A percentile compares a stretch with the other conserved stretches of the same genome.
These are phyloP conservation scores for Mesocricetus auratus DNA, from an alignment of 2,113 vertebrate species.

Conservation along the genomic window DNA sequence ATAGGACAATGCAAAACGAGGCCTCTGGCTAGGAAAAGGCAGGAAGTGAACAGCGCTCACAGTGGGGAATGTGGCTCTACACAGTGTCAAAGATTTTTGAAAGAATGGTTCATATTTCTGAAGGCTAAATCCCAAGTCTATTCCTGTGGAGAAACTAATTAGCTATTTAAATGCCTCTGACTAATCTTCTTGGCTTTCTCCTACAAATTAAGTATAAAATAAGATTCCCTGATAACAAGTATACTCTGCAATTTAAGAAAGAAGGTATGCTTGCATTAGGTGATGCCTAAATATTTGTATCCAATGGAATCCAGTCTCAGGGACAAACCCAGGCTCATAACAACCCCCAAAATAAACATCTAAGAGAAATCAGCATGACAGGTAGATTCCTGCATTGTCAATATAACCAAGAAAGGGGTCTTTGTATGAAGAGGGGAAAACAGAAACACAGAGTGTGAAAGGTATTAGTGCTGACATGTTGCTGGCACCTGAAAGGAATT, in stretches of 20 bases:
- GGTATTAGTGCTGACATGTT: slow-evolving; percentile 1
- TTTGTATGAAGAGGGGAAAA: slow-evolving; percentile 53
- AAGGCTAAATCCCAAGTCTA: slow-evolving; percentile 72
- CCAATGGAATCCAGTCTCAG: slow-evolving; percentile 63
- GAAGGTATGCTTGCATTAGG: slow-evolving; percentile 57
- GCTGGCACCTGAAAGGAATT: slow-evolving; percentile 68
- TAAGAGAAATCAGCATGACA: slow-evolving; percentile 64
- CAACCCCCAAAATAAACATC: slow-evolving; percentile 14
- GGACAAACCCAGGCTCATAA: slow-evolving; percentile 19
- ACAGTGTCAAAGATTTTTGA: slow-evolving; percentile 40
- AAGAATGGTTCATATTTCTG: slow-evolving; percentile 64
- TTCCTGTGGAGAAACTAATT: slow-evolving; percentile 85
- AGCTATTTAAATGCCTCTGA: slow-evolving; percentile 84
- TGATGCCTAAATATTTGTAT: slow-evolving; percentile 73
- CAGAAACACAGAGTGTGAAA: neutral
- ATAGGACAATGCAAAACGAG: neutral
- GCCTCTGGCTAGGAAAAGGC: slow-evolving; percentile 43
- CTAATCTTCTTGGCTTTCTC: slow-evolving; percentile 85
- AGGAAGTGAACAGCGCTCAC: neutral
- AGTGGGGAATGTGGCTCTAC: neutral
- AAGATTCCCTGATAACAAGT: slow-evolving; percentile 81
- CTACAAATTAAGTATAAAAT: slow-evolving; percentile 85
- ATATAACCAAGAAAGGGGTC: slow-evolving; percentile 53
- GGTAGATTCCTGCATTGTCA: slow-evolving; percentile 45
- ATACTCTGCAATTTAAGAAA: slow-evolving; percentile 61